A percentile compares a stretch with the other conserved stretches of the same genome.
Evolutionary conservation across 2,797 vertebrate genomes (phyloP).

Genomic region (Gallinago stenura): DNA sequence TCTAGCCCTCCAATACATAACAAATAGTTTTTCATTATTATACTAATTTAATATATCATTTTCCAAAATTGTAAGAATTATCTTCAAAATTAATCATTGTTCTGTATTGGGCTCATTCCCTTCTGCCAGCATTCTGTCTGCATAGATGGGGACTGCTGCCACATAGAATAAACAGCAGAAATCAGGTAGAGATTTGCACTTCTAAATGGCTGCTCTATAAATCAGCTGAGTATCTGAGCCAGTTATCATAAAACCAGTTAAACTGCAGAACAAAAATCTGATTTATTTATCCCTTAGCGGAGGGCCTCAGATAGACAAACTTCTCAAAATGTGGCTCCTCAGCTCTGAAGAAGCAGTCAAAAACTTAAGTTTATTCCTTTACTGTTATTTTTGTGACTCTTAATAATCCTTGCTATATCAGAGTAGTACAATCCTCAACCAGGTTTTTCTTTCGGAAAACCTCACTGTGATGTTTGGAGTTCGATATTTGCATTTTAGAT

Average conservation of each 20-base stretch:
- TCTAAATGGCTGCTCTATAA: background rate
- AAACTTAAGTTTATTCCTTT: background rate
- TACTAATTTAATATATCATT: rapidly evolving
- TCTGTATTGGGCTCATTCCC: rapidly evolving
- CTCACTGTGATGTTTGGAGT: background rate
- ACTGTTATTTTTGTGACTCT: background rate
- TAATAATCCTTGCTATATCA: background rate
- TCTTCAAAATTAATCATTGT: background rate
- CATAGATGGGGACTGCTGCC: background rate
- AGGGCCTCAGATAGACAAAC: background rate
- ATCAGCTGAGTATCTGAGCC: background rate
- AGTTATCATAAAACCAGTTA: background rate
- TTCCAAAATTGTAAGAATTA: rapidly evolving
- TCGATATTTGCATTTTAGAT: background rate
- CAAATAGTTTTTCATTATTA: background rate
- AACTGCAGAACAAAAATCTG: background rate
- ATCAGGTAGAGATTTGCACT: background rate
- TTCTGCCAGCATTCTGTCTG: background rate
- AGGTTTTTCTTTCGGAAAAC: background rate
- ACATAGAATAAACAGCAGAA: background rate
- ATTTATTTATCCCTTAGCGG: background rate
- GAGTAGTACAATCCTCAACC: background rate
- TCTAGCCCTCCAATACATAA: background rate
- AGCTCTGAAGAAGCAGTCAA: background rate
- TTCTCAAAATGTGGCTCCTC: background rate